Evolutionary conservation across 2,797 vertebrate species (phyloP), one percentile per base, ranked within the genome.

Genomic region (Heliangelus exortis): DNA sequence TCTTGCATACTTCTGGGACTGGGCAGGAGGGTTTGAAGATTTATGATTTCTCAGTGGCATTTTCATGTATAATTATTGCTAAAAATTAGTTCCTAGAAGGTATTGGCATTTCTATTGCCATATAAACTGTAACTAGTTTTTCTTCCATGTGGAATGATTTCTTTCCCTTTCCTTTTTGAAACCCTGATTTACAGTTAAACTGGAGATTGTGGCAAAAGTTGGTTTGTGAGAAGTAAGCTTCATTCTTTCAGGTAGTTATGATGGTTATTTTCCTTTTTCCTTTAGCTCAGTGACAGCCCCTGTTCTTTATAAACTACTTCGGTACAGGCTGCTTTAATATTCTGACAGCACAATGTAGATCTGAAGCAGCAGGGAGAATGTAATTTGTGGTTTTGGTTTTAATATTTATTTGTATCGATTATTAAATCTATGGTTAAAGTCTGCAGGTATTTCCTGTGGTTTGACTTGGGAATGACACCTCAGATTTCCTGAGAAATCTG

Each of bases 331-430:
- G 19, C 33, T 84, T 88, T 79, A 92, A 67, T 74, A 82, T 81
- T 86, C 59, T 45, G 41, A 74, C 33, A 82, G 36, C 18, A 57
- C 31, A 22, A 26, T 34, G 23, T 69, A 58, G 67, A 78, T 39
- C 73, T 81, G 63, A 65, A 51, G 47, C 45, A 73, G n/a, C 43
- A 86, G 91, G 41, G 12, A 81, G 33, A 91, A 84, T 51, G 29
- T 39, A 5, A 87, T 65, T 65, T 88, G 83, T 67, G 91, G 93
- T 18, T 86, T 95, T 73, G 50, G 36, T 76, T 94, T 93, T 88
- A 76, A 63, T 88, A 87, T 86, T 92, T 94, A 84, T 93, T 73
- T 39, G 5, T 84, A 90, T 86, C 0, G 51, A 81, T 95, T 90
- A 86, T 55, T 73, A 93, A 88, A 76, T 67, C 73, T 84, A 29